A percentile compares a stretch with the other conserved stretches of the same genome.
phyloP scores from a whole-genome alignment of 2,113 vertebrate genomes.

The Eptesicus fuscus region DNA sequence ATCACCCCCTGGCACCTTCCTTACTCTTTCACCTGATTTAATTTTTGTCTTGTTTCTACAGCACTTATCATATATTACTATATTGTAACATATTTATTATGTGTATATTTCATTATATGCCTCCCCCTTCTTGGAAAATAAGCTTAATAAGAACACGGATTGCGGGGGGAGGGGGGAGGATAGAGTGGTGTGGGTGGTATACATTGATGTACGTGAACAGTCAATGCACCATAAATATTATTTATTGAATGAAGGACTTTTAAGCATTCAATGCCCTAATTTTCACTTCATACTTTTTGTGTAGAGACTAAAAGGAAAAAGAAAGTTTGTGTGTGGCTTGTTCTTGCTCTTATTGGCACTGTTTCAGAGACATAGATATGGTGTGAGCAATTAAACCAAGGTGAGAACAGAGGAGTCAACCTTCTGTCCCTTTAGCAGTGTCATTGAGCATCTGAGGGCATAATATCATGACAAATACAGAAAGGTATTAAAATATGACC shows the following conservation, averaged over 20 bases:
- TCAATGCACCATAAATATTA: too few species aligned
- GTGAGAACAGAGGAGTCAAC: too few species aligned
- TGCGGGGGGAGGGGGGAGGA: fast-evolving
- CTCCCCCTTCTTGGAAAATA: not conserved
- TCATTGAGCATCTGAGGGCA: too few species aligned
- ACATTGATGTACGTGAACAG: not conserved
- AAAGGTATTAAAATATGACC: not conserved
- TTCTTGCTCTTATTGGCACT: not conserved
- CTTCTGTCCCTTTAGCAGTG: fast-evolving
- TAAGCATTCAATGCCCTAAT: not conserved
- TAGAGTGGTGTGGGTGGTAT: not conserved
- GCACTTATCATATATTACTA: not conserved
- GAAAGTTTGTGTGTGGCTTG: not conserved
- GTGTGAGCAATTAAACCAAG: fast-evolving
- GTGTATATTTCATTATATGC: not conserved
- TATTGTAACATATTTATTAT: not conserved
- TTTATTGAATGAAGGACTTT: not conserved
- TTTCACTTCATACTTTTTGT: not conserved
- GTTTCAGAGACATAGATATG: not conserved
- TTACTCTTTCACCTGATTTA: not conserved
- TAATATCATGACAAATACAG: fast-evolving
- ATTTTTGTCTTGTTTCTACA: not conserved
- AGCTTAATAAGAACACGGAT: not conserved
- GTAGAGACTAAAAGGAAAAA: constrained; percentile 50
- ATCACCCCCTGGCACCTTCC: fast-evolving